phyloP scores from a whole-genome alignment of 92 coral and sea anemone species.

The Actinostola sp. region DNA sequence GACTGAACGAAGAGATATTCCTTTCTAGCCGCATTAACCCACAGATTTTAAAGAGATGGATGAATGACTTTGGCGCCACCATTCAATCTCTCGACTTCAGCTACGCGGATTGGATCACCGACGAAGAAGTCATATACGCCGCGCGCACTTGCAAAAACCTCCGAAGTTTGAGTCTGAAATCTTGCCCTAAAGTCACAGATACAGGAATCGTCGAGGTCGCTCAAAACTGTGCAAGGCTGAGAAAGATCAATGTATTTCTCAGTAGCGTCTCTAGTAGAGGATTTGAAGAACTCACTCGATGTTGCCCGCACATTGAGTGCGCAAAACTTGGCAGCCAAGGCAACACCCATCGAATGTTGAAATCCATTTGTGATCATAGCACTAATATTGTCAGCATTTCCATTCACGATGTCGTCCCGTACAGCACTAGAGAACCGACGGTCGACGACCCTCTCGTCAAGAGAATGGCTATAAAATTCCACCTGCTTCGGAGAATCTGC shows the following conservation, averaged over 20 bases:
- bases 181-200: slow-evolving; percentile 73
- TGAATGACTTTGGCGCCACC: slow-evolving; percentile 66
- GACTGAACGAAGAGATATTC: slow-evolving; percentile 54
- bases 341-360: slow-evolving; percentile 57
- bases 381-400: slow-evolving; percentile 53
- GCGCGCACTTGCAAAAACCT: slow-evolving; percentile 71
- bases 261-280: slow-evolving; percentile 73
- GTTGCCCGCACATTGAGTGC: slow-evolving; percentile 54
- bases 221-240: slow-evolving; percentile 58
- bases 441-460: slow-evolving; percentile 68
- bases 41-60: slow-evolving; percentile 65
- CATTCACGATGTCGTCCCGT: slow-evolving; percentile 76
- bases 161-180: slow-evolving; percentile 60
- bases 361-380: slow-evolving; percentile 38
- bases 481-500: slow-evolving; percentile 56
- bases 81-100: slow-evolving; percentile 58
- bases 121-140: slow-evolving; percentile 56
- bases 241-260: slow-evolving; percentile 59
- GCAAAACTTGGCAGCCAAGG: slow-evolving; percentile 81
- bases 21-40: slow-evolving; percentile 44
- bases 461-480: slow-evolving; percentile 64
- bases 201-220: slow-evolving; percentile 57
- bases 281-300: slow-evolving; percentile 56
- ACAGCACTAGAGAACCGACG: slow-evolving; percentile 68
- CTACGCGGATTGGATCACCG: slow-evolving; percentile 77